These are phyloP conservation scores for Lasioglossum vierecki DNA, from an alignment of 2,888 invertebrate species.

Conservation along the genomic window DNA sequence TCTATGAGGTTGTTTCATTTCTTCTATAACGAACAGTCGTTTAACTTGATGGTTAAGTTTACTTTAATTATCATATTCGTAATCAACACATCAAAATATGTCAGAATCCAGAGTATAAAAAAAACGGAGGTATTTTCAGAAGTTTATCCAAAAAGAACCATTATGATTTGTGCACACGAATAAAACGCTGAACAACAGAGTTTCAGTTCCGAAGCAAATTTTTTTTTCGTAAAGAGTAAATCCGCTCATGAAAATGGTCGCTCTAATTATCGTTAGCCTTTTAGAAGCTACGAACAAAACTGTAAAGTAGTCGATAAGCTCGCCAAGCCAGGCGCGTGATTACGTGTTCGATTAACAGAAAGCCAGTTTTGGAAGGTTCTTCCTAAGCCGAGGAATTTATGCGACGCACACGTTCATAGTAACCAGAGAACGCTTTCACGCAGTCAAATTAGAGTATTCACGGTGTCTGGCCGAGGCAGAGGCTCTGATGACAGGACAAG, in stretches of 20 bases:
- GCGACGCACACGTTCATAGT: not conserved
- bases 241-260: not conserved
- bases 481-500: conserved; percentile 43
- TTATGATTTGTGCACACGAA: not conserved
- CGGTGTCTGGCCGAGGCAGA: conserved; percentile 1
- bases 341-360: not conserved
- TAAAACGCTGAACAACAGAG: not conserved
- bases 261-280: not conserved
- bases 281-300: not conserved
- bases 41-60: no score
- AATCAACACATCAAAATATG: no score
- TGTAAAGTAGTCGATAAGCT: not conserved
- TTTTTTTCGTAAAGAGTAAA: not conserved
- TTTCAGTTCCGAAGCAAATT: not conserved
- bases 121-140: no score
- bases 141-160: not conserved
- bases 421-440: conserved; percentile 26
- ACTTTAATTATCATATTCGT: no score
- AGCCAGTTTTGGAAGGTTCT: conserved; percentile 5
- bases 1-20: no score
- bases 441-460: conserved; percentile 52
- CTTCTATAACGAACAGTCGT: no score
- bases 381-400: conserved; percentile 29
- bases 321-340: not conserved
- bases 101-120: no score